These are phyloP conservation scores for Pseudomugil tenellus DNA, from an alignment of 2,797 vertebrate genomes.

Conservation along the genomic window DNA sequence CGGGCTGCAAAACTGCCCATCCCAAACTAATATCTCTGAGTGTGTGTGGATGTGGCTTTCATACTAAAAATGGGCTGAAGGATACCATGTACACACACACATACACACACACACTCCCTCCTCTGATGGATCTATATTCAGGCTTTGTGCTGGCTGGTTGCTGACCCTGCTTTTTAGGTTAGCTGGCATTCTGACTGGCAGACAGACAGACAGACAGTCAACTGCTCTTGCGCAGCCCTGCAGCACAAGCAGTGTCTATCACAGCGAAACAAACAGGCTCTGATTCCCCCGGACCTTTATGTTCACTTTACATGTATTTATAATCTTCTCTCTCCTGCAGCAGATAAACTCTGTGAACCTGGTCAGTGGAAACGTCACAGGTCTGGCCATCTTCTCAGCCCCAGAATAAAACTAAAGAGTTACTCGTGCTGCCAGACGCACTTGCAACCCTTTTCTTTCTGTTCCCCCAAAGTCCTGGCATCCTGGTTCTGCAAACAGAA, in stretches of 20 bases:
- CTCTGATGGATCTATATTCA: constrained; percentile 46
- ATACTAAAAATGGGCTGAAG: neutral
- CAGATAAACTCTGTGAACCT: constrained; percentile 44
- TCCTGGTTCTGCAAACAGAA: constrained; percentile 60
- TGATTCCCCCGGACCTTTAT: constrained; percentile 27
- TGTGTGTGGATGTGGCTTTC: neutral
- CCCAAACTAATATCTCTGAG: neutral
- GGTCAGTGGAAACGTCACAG: constrained; percentile 11
- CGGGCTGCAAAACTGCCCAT: neutral
- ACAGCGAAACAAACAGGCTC: constrained; percentile 50
- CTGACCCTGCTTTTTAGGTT: constrained; percentile 41
- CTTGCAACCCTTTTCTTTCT: constrained; percentile 37
- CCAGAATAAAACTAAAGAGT: constrained; percentile 35
- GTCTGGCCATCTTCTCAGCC: constrained; percentile 49
- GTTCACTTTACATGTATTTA: constrained; percentile 55
- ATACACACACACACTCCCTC: neutral
- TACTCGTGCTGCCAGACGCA: constrained; percentile 43
- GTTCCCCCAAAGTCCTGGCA: constrained; percentile 36
- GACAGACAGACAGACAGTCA: constrained; percentile 21
- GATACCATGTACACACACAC: constrained; percentile 1
- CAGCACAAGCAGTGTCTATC: constrained; percentile 45
- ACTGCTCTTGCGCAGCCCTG: constrained; percentile 38
- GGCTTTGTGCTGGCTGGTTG: constrained; percentile 33
- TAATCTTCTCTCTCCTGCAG: constrained; percentile 54
- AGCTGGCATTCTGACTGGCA: constrained; percentile 38